Base-by-base conservation (phyloP, 2,888 invertebrate species). In the Bombylius discolor region DNA sequence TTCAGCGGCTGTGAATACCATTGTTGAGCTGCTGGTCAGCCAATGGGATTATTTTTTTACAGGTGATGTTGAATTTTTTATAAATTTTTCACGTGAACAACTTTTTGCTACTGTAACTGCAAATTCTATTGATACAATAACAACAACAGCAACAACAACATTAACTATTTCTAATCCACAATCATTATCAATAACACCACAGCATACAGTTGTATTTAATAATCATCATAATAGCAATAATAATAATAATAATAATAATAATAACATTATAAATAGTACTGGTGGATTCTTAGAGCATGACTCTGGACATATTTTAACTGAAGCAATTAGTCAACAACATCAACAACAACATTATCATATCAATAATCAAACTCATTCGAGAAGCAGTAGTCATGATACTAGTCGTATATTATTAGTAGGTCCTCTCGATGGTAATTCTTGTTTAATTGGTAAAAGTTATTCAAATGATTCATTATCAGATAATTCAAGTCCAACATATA, bases 1-100 rank as follows among this genome's bases (percentile, higher is more conserved):
- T 67, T 87, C 90, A 44, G 85, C 88, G 59, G 83, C 85, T 49
- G 83, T 88, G 67, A 90, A 89, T 75, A 83, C 87, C 67, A 83
- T 91, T 62, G 86, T 92, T n/a, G 92, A 92, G 67, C 77, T 85
- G 62, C 78, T 93, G 62, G 84, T 93, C 62, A 85, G 85, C 47
- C 88, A 91, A 66, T 85, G 84, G 81, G 85, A 92, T 68, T 93
- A 90, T 70, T 73, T 72, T 58, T 73, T 73, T 56, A 88, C 85
- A 53, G 87, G 84, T 52, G 87, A 89, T 58, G 74, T 87, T 47
- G 84, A 83, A 64, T 86, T 86, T 66, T 87, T 84, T 70, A 75
- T 81, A 42, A 81, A 82, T 4, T 78, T 82, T 64, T 76, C 78
- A 61, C 78, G 77, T 62, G 79, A 80, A 59, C 79, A 79, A 61